Percentiles rank a stretch among this genome's conserved stretches.
These are phyloP conservation scores for Myxocyprinus asiaticus DNA, from an alignment of 2,113 vertebrate species.

Conservation along the genomic window DNA sequence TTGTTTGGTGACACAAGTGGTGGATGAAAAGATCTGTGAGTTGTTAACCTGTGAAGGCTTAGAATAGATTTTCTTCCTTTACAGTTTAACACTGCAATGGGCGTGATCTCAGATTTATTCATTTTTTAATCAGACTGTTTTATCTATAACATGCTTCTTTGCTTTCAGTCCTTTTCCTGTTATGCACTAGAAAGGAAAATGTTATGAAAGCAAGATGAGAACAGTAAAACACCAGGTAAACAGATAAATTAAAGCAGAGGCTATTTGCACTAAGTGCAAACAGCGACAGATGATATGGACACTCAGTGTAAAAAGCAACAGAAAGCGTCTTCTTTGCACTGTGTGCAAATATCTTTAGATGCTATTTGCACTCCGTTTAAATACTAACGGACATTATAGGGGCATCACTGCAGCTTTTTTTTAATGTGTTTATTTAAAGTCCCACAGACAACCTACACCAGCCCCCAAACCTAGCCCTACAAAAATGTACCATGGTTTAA, in stretches of 20 bases:
- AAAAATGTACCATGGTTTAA: too few relatives aligned
- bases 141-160: background rate
- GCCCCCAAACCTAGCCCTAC: too few relatives aligned
- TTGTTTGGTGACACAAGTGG: slow-evolving; percentile 50
- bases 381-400: too few relatives aligned
- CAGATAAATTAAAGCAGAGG: slow-evolving; percentile 55
- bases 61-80: background rate
- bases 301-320: too few relatives aligned
- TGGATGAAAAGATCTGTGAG: slow-evolving; percentile 2
- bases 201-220: slow-evolving; percentile 27
- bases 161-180: background rate
- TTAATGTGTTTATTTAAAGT: too few relatives aligned
- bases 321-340: too few relatives aligned
- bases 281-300: too few relatives aligned
- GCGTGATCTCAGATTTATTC: background rate
- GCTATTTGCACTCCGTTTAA: too few relatives aligned
- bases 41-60: background rate
- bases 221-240: slow-evolving; percentile 61
- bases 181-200: background rate
- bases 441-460: too few relatives aligned
- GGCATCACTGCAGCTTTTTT: too few relatives aligned
- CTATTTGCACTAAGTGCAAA: too few relatives aligned
- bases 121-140: background rate
- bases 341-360: too few relatives aligned
- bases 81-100: background rate